Evolutionary conservation across 2,888 invertebrate species (phyloP).

Genomic region (Amblyteles armatorius): DNA sequence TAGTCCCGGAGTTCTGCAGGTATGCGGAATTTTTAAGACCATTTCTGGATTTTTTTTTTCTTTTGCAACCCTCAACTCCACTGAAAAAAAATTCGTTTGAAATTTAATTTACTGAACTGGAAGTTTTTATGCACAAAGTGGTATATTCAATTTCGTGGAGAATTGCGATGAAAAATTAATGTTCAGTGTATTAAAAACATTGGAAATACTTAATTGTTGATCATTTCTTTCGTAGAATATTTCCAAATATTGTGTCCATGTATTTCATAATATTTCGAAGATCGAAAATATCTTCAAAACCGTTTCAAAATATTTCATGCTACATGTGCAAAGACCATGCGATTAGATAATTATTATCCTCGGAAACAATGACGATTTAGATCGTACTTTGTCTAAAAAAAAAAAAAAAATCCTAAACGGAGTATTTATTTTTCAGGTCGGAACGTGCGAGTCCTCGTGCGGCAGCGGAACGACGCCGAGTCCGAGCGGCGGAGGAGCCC

Average conservation of each 20-base stretch:
- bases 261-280: no score
- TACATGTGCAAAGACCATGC: not conserved
- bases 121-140: no score
- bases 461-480: conserved; percentile 83
- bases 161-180: no score
- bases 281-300: no score
- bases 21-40: conserved; percentile 55
- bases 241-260: no score
- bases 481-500: conserved; percentile 81
- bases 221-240: no score
- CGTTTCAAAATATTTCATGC: no score
- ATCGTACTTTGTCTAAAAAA: not conserved
- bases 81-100: no score
- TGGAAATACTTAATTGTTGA: no score
- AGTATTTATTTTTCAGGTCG: conserved; percentile 74
- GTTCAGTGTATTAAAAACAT: no score
- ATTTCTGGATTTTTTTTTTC: not conserved
- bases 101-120: no score
- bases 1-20: conserved; percentile 82
- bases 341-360: not conserved
- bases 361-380: not conserved
- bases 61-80: not conserved
- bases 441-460: conserved; percentile 83
- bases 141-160: no score
- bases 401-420: not conserved